phyloP scores from a whole-genome alignment of 2,113 vertebrate species.

The Sturnira hondurensis region DNA sequence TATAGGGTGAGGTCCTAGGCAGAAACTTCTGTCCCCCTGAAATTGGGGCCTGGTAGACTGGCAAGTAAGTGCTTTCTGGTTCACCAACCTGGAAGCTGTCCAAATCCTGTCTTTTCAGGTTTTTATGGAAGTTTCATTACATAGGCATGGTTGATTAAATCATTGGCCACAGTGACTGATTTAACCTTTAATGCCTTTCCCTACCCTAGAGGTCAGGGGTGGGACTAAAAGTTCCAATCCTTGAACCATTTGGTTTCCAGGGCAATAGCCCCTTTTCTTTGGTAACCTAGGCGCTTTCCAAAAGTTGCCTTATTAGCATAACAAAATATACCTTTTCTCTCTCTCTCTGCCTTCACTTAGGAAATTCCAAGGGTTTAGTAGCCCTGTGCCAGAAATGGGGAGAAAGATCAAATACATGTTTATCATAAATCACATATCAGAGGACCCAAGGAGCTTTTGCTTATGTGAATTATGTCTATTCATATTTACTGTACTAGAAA shows the following conservation, averaged over 20 bases:
- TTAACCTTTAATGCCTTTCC: too few relatives aligned
- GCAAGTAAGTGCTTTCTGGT: background rate
- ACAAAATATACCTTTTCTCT: background rate
- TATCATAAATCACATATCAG: background rate
- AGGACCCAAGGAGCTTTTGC: background rate
- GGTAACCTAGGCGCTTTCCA: background rate
- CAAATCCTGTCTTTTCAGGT: background rate
- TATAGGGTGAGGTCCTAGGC: background rate
- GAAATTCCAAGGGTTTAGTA: background rate
- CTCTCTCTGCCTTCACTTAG: background rate
- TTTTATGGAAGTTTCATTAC: background rate
- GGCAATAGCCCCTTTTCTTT: background rate
- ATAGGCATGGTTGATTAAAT: background rate
- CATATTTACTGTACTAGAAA: conserved; percentile 3
- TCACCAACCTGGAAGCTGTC: background rate
- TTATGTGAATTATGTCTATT: background rate
- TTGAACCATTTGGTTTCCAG: background rate
- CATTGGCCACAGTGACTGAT: background rate
- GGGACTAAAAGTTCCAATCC: background rate
- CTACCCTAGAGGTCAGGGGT: background rate
- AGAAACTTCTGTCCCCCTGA: background rate
- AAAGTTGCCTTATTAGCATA: background rate
- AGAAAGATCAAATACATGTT: background rate
- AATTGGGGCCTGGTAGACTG: background rate
- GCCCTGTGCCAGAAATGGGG: background rate